Percentiles rank a stretch among this genome's conserved stretches.
Conservation (phyloP, 2,113 vertebrate genomes). For the Nothobranchius furzeri region DNA sequence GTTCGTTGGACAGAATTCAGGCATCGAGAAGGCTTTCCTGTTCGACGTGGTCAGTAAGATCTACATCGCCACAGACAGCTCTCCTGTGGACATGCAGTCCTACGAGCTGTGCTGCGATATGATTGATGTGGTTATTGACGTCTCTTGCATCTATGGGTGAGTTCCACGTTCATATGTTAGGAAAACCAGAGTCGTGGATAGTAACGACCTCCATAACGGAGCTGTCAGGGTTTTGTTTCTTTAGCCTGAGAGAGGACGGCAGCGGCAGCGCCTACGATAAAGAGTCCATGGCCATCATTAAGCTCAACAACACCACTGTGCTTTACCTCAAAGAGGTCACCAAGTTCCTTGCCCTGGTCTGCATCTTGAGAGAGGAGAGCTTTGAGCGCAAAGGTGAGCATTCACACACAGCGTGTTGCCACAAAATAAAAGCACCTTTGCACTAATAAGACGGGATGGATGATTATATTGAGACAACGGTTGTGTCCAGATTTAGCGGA, state of each 20-base stretch:
- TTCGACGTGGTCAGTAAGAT: conserved; percentile 99
- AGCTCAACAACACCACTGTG: conserved; percentile 99
- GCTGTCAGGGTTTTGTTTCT: conserved; percentile 2
- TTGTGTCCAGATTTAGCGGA: too few species aligned
- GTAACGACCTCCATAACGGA: conserved; percentile 17
- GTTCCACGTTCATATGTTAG: background rate
- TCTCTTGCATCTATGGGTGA: conserved; percentile 99
- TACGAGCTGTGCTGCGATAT: conserved; percentile 99
- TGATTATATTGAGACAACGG: too few species aligned
- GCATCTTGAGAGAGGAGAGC: conserved; percentile 98
- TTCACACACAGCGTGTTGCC: background rate
- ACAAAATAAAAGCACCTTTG: background rate
- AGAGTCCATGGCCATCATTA: conserved; percentile 99
- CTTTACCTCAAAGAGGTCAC: conserved; percentile 99
- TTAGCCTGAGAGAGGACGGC: conserved; percentile 94
- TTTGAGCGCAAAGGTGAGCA: conserved; percentile 96
- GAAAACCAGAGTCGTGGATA: conserved; percentile 14
- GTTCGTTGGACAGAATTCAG: conserved; percentile 88
- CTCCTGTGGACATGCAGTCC: conserved; percentile 99
- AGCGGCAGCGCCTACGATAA: conserved; percentile 98
- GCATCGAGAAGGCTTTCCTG: conserved; percentile 99
- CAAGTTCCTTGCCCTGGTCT: conserved; percentile 97
- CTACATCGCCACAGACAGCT: conserved; percentile 99
- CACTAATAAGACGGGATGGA: too few species aligned
- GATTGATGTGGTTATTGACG: conserved; percentile 99